Percentiles rank a stretch among this genome's conserved stretches.
Evolutionary conservation across 2,113 vertebrate genomes (phyloP).

Genomic region (Platysteira castanea): DNA sequence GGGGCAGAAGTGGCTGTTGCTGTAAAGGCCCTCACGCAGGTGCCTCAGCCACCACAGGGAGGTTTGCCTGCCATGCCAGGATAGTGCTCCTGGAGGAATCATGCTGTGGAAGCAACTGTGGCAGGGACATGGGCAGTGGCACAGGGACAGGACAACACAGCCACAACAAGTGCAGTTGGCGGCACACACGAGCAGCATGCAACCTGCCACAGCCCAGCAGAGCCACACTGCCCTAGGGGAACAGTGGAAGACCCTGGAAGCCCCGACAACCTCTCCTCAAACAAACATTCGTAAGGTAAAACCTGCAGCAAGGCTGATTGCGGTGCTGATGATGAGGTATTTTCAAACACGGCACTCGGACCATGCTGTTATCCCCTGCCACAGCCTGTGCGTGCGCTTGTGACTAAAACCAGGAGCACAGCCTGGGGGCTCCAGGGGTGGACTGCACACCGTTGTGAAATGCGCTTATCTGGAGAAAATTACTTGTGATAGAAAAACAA

Average conservation of each 20-base stretch:
- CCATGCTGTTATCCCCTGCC: rapidly evolving
- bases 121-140: rapidly evolving
- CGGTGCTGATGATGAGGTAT: rapidly evolving
- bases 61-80: rapidly evolving
- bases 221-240: rapidly evolving
- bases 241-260: rapidly evolving
- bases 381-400: rapidly evolving
- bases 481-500: neutral
- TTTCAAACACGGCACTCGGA: rapidly evolving
- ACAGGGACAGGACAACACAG: neutral
- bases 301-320: rapidly evolving
- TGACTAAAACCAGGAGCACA: neutral
- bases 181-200: rapidly evolving
- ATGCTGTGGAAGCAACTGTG: rapidly evolving
- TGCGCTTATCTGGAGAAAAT: neutral
- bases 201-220: neutral
- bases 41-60: rapidly evolving
- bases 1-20: neutral
- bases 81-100: rapidly evolving
- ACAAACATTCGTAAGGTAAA: rapidly evolving
- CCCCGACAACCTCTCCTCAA: neutral
- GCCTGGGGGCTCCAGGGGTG: neutral
- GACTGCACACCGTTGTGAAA: neutral
- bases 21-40: neutral
- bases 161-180: rapidly evolving